These are phyloP conservation scores for Montipora capricornis DNA, from an alignment of 64 coral and sea anemone species.

Conservation along the genomic window DNA sequence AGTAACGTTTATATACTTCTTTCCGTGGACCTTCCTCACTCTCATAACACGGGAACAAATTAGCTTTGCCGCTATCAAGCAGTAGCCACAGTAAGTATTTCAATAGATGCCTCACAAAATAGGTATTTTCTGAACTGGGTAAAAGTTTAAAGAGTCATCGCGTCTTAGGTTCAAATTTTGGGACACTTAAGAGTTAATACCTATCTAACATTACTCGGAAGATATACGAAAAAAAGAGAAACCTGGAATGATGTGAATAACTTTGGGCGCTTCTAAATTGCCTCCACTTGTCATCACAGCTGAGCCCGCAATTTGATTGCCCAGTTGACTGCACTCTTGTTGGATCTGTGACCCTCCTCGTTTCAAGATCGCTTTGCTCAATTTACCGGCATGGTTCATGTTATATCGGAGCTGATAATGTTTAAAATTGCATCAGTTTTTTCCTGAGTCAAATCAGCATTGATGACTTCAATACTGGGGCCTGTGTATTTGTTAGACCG, in stretches of 20 bases:
- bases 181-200: too few relatives aligned
- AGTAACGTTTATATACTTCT: too few relatives aligned
- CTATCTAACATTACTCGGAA: too few relatives aligned
- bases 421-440: constrained; percentile 85
- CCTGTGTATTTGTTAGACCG: too few relatives aligned
- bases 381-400: constrained; percentile 70
- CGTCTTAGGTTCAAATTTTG: too few relatives aligned
- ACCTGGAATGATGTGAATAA: constrained; percentile 64
- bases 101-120: too few relatives aligned
- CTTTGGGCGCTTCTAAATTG: constrained; percentile 9
- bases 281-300: constrained; percentile 75
- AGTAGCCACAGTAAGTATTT: too few relatives aligned
- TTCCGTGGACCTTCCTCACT: too few relatives aligned
- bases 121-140: too few relatives aligned
- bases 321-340: constrained; percentile 56
- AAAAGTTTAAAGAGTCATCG: too few relatives aligned
- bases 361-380: constrained; percentile 75
- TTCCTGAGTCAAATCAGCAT: constrained; percentile 72
- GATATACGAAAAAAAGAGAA: not conserved
- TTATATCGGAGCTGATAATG: constrained; percentile 66
- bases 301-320: constrained; percentile 64
- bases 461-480: constrained; percentile 28
- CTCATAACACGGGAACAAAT: too few relatives aligned
- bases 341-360: constrained; percentile 45
- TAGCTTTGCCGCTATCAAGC: too few relatives aligned